A percentile compares a stretch with the other conserved stretches of the same genome.
Evolutionary conservation across 2,888 invertebrate genomes (phyloP).

Genomic region (Tricholauxania praeusta): DNA sequence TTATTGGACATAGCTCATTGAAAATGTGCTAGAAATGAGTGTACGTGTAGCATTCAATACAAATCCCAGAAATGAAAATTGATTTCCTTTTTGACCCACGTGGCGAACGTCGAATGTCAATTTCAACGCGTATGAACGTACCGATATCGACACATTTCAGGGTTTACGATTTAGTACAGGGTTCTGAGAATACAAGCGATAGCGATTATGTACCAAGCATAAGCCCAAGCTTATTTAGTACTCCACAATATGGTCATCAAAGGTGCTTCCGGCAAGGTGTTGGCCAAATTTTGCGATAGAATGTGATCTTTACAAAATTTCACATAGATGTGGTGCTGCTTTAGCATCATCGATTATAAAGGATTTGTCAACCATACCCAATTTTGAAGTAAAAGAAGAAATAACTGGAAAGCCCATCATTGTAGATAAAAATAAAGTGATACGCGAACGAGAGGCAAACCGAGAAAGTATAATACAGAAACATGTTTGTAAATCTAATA

Average conservation of each 20-base stretch:
- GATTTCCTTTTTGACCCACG: not conserved
- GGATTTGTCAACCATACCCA: not conserved
- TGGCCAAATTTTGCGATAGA: slow-evolving; percentile 1
- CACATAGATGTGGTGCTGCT: not conserved
- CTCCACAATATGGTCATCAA: too few species aligned
- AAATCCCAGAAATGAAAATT: slow-evolving; percentile 2
- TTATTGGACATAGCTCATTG: slow-evolving; percentile 41
- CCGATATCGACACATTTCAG: too few species aligned
- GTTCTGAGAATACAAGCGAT: not conserved
- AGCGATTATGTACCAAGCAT: not conserved
- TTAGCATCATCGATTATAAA: slow-evolving; percentile 9
- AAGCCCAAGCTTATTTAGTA: not conserved
- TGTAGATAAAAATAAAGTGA: too few species aligned
- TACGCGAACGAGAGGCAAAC: too few species aligned
- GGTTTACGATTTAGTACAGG: not conserved
- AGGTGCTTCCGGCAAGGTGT: not conserved
- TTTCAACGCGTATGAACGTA: not conserved
- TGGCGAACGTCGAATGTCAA: slow-evolving; percentile 8
- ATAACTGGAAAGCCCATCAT: too few species aligned
- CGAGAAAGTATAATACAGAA: too few species aligned
- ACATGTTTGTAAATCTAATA: too few species aligned
- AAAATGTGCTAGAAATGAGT: not conserved
- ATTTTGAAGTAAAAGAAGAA: too few species aligned
- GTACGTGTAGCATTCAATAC: not conserved
- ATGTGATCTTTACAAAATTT: not conserved